Evolutionary conservation across 2,113 vertebrate species (phyloP), one percentile per base, ranked within the genome.

Genomic region (Actenoides lindsayi): DNA sequence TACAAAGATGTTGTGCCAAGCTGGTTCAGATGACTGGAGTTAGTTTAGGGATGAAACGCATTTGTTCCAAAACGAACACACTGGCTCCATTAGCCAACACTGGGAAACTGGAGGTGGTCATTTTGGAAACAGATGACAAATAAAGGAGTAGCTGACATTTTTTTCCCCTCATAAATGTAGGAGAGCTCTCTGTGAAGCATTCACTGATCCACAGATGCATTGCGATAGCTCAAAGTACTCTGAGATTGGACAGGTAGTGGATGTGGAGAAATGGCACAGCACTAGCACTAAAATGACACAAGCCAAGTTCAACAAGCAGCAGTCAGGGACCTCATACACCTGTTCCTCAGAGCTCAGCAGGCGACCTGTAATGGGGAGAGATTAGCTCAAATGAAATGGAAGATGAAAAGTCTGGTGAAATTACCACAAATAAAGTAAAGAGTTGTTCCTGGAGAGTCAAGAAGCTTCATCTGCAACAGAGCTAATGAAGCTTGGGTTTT

Each of bases 341-440:
- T 79, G 60, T 37, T 93, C 50, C 51, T 95, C 71, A 78, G 89
- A 80, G 82, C 90, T 89, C 92, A 96, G 88, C 75, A 65, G 81
- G 80, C 59, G 69, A 90, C n/a, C 75, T 95, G 90, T 1, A 9
- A 87, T 50, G 62, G 78, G 83, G 67, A 68, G 37, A 95, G 50
- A 87, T 81, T 63, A 89, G 62, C 57, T 96, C 42, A 94, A 90
- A 91, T 89, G 78, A 81, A 93, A 94, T 42, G 42, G 50, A 93
- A 95, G 86, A 90, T 88, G 44, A 94, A 94, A 96, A 95, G 71
- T 63, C 48, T 85, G 57, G 44, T 56, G 28, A 77, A 87, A 94
- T 83, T 93, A 77, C 87, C 82, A 90, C 87, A 94, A 96, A 94
- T 84, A 86, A 69, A 69, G 54, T 56, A 88, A 83, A 90, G 74